Evolutionary conservation across 2,888 invertebrate genomes (phyloP), one percentile per base, ranked within the genome.

Genomic region (Empis livida): DNA sequence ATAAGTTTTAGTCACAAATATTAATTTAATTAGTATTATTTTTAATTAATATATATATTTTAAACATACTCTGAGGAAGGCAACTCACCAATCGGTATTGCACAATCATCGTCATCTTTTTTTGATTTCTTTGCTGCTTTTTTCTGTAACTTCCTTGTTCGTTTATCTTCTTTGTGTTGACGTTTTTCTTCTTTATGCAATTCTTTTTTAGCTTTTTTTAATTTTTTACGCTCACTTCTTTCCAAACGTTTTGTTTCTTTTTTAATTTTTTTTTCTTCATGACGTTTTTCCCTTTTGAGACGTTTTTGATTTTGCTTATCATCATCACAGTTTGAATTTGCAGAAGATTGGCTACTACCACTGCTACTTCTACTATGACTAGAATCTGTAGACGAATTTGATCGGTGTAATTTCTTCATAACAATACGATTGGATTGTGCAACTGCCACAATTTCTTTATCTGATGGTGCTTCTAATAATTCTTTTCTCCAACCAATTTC

Each of bases 401-500:
- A 27, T 6, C 23, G 23, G 17, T n/a, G 9, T 13, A 2, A 11
- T 27, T 41, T 13, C 10, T 14, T 16, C 6, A 38, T 35, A 35
- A 35, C 32, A 4, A n/a, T 6, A 13, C 32, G 4, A 35, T 35
- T 35, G 5, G 23, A 9, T 35, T 35, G 32, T 35, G 2, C 32
- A 35, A n/a, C n/a, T 6, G 5, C n/a, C 2, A 5, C 32, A 5
- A 35, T 5, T 6, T 3, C 38, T 10, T 15, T 11, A 8, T 48
- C 42, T 42, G 10, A n/a, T 8, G 9, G 23, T 27, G 23, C 35
- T 30, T 46, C 46, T 3, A 49, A 20, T 17, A 52, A 42, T 14
- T 52, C 48, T 23, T 52, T 52, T 43, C 43, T 40, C 52, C 52
- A 52, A 8, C 52, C 52, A n/a, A 52, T 52, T 45, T 52, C 51